These are phyloP conservation scores for Dugesia japonica DNA, from an alignment of 2,888 invertebrate species.

Conservation along the genomic window DNA sequence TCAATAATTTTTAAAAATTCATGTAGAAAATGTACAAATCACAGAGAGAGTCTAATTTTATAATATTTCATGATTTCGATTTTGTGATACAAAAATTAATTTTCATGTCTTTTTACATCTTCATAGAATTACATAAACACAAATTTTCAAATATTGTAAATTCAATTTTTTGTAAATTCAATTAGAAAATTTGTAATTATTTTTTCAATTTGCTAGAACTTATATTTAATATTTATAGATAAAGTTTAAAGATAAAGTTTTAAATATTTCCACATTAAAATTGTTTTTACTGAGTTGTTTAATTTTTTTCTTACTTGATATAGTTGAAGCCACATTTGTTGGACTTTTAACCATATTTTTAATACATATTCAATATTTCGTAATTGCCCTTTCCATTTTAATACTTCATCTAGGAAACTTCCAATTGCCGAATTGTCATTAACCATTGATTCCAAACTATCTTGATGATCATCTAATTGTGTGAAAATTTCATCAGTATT, in stretches of 20 bases:
- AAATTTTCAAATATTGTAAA: too few relatives aligned
- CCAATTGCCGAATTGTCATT: conserved; percentile 43
- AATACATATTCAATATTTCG: conserved; percentile 46
- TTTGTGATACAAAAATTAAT: too few relatives aligned
- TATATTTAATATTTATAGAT: background rate
- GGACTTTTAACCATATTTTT: conserved; percentile 45
- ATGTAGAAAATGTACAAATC: too few relatives aligned
- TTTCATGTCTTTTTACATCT: too few relatives aligned
- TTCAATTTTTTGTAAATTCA: too few relatives aligned
- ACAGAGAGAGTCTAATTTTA: too few relatives aligned
- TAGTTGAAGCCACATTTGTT: conserved; percentile 46
- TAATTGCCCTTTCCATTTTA: conserved; percentile 47
- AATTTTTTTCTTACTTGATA: conserved; percentile 40
- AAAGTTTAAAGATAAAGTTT: too few relatives aligned
- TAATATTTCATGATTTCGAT: too few relatives aligned
- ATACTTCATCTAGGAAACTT: conserved; percentile 46
- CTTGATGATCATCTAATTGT: conserved; percentile 47
- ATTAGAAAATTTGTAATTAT: too few relatives aligned
- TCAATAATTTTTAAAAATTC: too few relatives aligned
- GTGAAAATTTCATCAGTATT: conserved; percentile 45
- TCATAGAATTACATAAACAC: too few relatives aligned
- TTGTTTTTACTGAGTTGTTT: background rate
- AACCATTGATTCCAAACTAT: conserved; percentile 45
- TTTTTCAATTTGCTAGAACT: background rate
- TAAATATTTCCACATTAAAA: too few relatives aligned